These are phyloP conservation scores for Trichogramma dendrolimi DNA, from an alignment of 2,888 invertebrate genomes.

Conservation along the genomic window DNA sequence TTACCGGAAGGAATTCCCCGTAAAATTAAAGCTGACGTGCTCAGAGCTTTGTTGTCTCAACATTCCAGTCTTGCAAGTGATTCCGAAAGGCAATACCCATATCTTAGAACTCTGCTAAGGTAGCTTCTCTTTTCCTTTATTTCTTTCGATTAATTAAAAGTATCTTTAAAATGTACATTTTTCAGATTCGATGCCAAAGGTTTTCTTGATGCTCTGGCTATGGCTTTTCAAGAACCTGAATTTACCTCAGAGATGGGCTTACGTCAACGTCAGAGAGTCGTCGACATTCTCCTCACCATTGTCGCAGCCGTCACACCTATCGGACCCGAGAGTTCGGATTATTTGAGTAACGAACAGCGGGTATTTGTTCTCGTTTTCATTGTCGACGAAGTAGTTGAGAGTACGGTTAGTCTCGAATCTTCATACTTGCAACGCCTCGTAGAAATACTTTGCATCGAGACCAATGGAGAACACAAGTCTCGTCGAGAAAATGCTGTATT, in stretches of 20 bases:
- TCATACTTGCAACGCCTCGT: constrained; percentile 41
- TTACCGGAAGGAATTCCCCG: constrained; percentile 62
- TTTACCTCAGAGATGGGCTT: constrained; percentile 70
- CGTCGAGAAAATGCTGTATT: constrained; percentile 46
- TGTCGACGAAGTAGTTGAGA: constrained; percentile 45
- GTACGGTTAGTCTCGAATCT: constrained; percentile 43
- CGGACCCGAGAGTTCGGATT: constrained; percentile 42
- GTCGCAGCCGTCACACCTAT: constrained; percentile 57
- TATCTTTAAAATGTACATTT: background rate
- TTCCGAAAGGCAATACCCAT: constrained; percentile 66
- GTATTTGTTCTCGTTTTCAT: constrained; percentile 45
- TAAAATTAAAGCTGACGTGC: constrained; percentile 70
- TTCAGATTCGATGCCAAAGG: constrained; percentile 79
- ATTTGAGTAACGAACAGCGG: constrained; percentile 41
- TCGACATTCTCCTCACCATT: constrained; percentile 73
- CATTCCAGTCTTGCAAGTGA: constrained; percentile 63
- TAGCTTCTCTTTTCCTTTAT: constrained; percentile 54
- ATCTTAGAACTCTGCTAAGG: constrained; percentile 68
- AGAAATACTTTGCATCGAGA: constrained; percentile 42
- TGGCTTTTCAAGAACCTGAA: constrained; percentile 79
- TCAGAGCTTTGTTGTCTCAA: constrained; percentile 65
- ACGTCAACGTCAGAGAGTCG: constrained; percentile 69
- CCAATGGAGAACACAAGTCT: constrained; percentile 34
- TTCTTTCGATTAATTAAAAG: background rate
- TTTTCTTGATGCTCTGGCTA: constrained; percentile 77